phyloP scores from a whole-genome alignment of 1,140 invertebrate species.

The Heliconius hewitsoni region DNA sequence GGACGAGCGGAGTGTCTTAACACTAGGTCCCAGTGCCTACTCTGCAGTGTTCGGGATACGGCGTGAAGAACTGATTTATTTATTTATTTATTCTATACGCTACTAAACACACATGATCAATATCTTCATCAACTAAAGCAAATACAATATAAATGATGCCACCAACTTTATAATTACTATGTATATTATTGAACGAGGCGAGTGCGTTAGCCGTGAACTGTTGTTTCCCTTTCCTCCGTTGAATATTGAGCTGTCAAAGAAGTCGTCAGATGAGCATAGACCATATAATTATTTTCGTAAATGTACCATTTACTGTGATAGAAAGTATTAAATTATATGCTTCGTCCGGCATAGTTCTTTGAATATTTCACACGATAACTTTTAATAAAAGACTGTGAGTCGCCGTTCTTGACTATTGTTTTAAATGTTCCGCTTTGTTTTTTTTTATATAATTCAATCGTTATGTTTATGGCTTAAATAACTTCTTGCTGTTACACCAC shows the following conservation, averaged over 20 bases:
- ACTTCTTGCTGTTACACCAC: background rate
- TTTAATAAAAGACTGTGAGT: slow-evolving; percentile 47
- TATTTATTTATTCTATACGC: background rate
- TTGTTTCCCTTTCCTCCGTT: slow-evolving; percentile 46
- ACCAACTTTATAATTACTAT: background rate
- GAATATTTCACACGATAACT: slow-evolving; percentile 67
- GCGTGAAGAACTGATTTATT: no score
- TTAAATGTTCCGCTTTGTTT: slow-evolving; percentile 40
- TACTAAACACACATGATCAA: background rate
- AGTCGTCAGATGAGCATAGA: slow-evolving; percentile 51
- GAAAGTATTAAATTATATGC: slow-evolving; percentile 75
- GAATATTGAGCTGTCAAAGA: slow-evolving; percentile 64
- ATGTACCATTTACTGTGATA: slow-evolving; percentile 55
- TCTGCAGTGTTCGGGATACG: no score
- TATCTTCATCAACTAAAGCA: background rate
- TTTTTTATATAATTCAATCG: background rate
- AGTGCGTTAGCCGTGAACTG: slow-evolving; percentile 29
- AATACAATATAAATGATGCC: background rate
- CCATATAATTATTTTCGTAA: slow-evolving; percentile 60
- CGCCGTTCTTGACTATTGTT: slow-evolving; percentile 61
- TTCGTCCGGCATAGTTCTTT: slow-evolving; percentile 45
- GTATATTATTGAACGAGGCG: background rate
- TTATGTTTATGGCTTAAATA: background rate
- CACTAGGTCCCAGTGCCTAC: no score
- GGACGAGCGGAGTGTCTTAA: no score